A percentile compares a stretch with the other conserved stretches of the same genome.
These are phyloP conservation scores for Mallateleia sp. DNA, from an alignment of 2,888 invertebrate species.

Conservation along the genomic window DNA sequence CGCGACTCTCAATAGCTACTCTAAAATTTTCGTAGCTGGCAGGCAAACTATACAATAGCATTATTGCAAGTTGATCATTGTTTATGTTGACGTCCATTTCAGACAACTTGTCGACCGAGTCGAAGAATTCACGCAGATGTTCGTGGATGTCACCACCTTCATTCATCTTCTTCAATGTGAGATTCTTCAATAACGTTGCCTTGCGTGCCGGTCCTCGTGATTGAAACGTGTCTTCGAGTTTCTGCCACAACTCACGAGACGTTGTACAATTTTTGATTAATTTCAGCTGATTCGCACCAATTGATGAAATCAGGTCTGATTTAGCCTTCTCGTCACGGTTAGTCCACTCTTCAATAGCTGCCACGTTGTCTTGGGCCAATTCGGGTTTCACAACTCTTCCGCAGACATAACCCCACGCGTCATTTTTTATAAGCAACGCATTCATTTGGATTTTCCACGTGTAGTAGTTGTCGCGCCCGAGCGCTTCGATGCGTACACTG, in stretches of 20 bases:
- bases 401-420: no score
- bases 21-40: constrained; percentile 53
- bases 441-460: no score
- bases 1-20: constrained; percentile 57
- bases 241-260: constrained; percentile 54
- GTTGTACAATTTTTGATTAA: constrained; percentile 54
- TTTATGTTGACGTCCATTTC: constrained; percentile 60
- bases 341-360: constrained; percentile 14
- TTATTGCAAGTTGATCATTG: constrained; percentile 11
- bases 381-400: constrained; percentile 43
- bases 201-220: constrained; percentile 65
- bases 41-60: constrained; percentile 55
- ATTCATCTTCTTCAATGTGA: constrained; percentile 62
- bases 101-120: no score
- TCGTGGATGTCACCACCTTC: constrained; percentile 31
- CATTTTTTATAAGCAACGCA: no score
- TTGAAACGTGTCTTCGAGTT: constrained; percentile 31
- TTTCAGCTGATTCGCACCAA: constrained; percentile 29
- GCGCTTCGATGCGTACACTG: constrained; percentile 7
- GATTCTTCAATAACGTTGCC: constrained; percentile 55
- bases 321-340: constrained; percentile 42
- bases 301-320: constrained; percentile 54
- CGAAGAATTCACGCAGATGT: no score
- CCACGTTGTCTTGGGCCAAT: constrained; percentile 16
- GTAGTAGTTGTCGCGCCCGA: no score